Evolutionary conservation across 2,888 invertebrate species (phyloP).

Genomic region (Luffia ferchaultella): DNA sequence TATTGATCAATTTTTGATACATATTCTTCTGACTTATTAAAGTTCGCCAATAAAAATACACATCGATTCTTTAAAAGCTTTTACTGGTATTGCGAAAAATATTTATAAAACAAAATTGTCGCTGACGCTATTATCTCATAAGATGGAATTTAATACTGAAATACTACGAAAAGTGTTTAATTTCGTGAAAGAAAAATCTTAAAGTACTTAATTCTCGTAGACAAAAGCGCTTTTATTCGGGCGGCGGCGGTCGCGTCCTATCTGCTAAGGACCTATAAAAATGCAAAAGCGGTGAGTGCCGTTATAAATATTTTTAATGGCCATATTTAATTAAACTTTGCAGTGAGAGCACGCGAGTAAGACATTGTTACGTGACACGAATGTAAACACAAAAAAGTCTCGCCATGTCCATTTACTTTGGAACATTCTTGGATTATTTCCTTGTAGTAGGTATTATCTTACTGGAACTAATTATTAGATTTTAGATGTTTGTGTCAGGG

Average conservation of each 20-base stretch:
- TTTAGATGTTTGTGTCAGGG: too few relatives aligned
- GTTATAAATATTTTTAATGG: slow-evolving; percentile 59
- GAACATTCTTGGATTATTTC: too few relatives aligned
- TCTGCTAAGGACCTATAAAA: slow-evolving; percentile 44
- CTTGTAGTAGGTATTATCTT: too few relatives aligned
- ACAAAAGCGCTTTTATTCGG: neutral
- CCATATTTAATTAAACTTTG: slow-evolving; percentile 47
- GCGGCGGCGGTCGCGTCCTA: slow-evolving; percentile 13
- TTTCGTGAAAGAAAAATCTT: neutral
- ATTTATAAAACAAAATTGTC: too few relatives aligned
- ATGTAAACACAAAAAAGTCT: slow-evolving; percentile 17
- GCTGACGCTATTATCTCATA: too few relatives aligned
- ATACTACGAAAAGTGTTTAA: neutral
- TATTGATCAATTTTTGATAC: too few relatives aligned
- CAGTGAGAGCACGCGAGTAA: slow-evolving; percentile 16
- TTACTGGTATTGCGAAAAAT: too few relatives aligned
- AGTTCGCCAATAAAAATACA: too few relatives aligned
- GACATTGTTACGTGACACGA: slow-evolving; percentile 8
- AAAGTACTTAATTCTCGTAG: neutral
- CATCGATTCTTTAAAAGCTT: too few relatives aligned
- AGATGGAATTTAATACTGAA: neutral
- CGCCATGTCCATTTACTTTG: slow-evolving; percentile 4
- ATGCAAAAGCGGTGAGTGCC: slow-evolving; percentile 37
- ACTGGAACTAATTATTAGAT: too few relatives aligned
- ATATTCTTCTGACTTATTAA: too few relatives aligned